Evolutionary conservation across 1,140 invertebrate genomes (phyloP), one percentile per base, ranked within the genome.

Genomic region (Lucilia cuprina): DNA sequence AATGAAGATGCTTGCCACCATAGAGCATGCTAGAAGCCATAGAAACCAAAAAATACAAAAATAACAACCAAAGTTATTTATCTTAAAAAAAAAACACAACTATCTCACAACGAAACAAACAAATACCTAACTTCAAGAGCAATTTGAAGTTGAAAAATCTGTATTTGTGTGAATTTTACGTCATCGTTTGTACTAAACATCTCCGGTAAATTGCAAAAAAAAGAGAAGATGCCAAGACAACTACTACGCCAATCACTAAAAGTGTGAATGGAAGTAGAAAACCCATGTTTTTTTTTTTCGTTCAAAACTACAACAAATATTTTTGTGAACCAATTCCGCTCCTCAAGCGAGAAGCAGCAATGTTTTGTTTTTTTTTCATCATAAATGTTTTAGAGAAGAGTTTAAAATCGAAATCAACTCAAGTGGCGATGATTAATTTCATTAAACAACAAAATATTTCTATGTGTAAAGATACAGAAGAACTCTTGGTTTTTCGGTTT

Each of bases 321-420:
- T 47, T 49, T 80, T 21, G 41, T 80, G 77, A 80, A 80, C 77
- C 25, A 80, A 80, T 80, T 80, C 77, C 77, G 41, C 77, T 80
- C 77, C 49, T 41, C 41, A 21, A 55, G 13, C 17, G 12, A 55
- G 17, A 55, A 55, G 50, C 50, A 55, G 17, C 25, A 30, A 3
- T 2, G 25, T 30, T 30, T 55, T 13, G 50, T 55, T 55, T 13
- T 55, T 55, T 5, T 55, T 17, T 55, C 7, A 7, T 30, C 25
- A 2, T 30, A 30, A 30, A 30, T 30, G 25, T 30, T 55, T 55
- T 70, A 21, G 8, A 19, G 65, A n/a, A 70, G 65, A 70, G 65
- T 70, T 70, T 21, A 70, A 19, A 70, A 70, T 70, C n/a, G 19
- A 70, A 70, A 70, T 70, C 35, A 78, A 78, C 75, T 47, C 34